Percentiles rank a stretch among this genome's conserved stretches.
These are phyloP conservation scores for Panthera leo DNA, from an alignment of 2,113 vertebrate species.

Conservation along the genomic window DNA sequence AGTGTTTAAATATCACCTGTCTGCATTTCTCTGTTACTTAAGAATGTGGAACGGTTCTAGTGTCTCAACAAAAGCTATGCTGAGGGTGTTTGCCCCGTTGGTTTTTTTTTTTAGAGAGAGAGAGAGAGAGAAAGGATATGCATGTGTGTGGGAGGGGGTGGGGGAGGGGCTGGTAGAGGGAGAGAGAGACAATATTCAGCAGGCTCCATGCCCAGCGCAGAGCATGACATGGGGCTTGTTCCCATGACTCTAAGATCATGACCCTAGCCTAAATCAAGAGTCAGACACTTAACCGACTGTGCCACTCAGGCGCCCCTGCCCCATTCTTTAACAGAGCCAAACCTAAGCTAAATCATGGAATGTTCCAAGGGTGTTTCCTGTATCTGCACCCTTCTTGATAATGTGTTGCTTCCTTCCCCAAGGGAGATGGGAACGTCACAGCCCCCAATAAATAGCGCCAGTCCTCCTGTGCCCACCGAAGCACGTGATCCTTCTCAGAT, in stretches of 20 bases:
- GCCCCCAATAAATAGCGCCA: no score
- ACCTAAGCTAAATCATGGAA: background rate
- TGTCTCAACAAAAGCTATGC: background rate
- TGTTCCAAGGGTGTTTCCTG: background rate
- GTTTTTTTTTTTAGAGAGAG: no score
- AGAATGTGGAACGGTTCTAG: background rate
- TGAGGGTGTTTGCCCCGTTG: background rate
- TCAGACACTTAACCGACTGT: no score
- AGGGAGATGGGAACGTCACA: background rate
- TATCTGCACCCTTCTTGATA: background rate
- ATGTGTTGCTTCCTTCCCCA: background rate
- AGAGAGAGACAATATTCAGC: no score
- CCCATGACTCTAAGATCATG: no score
- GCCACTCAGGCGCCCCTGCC: background rate
- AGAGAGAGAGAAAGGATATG: no score
- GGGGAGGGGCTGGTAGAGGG: no score
- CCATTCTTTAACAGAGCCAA: background rate
- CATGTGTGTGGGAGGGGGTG: no score
- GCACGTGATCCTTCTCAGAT: background rate
- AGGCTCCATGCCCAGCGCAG: no score
- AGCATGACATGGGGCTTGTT: no score
- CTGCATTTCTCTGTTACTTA: background rate
- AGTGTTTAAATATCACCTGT: background rate
- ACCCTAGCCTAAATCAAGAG: no score
- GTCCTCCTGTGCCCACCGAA: background rate